Conservation (phyloP, 2,888 invertebrate genomes). For the Drosophila rubida region DNA sequence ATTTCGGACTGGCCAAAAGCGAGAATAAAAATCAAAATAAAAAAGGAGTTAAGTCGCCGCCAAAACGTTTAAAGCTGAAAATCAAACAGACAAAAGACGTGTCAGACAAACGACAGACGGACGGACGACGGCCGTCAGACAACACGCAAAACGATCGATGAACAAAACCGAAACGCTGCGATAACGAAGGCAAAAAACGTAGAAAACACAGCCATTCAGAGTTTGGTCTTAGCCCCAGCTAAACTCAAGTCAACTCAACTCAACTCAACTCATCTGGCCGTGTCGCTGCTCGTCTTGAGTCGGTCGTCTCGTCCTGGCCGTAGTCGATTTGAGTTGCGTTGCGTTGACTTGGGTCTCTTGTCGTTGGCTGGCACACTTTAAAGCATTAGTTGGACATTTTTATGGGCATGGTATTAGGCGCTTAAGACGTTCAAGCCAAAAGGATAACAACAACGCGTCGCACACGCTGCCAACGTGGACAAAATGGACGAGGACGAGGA, state of each 20-base stretch:
- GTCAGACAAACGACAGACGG: constrained; percentile 20
- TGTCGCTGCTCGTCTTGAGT: constrained; percentile 8
- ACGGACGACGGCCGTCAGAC: background rate
- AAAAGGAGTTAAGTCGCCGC: constrained; percentile 61
- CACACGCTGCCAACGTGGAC: constrained; percentile 37
- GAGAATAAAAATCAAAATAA: constrained; percentile 56
- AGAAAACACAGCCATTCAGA: constrained; percentile 31
- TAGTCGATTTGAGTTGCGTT: constrained; percentile 39
- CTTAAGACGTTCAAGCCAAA: constrained; percentile 81
- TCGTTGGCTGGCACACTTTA: constrained; percentile 76
- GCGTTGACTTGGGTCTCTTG: constrained; percentile 45
- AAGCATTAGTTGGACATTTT: constrained; percentile 81
- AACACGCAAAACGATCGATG: constrained; percentile 77
- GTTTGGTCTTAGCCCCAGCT: constrained; percentile 17
- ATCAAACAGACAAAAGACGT: constrained; percentile 64
- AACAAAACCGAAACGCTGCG: constrained; percentile 43
- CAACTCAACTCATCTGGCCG: constrained; percentile 29
- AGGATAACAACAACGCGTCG: constrained; percentile 73
- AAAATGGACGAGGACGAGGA: constrained; percentile 27
- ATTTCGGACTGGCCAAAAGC: constrained; percentile 64
- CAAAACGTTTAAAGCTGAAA: constrained; percentile 68
- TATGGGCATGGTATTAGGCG: constrained; percentile 80
- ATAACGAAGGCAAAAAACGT: constrained; percentile 44
- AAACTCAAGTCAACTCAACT: too few relatives aligned
- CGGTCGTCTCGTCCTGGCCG: constrained; percentile 28